These are phyloP conservation scores for Cephus runcator DNA, from an alignment of 2,888 invertebrate species.

Conservation along the genomic window DNA sequence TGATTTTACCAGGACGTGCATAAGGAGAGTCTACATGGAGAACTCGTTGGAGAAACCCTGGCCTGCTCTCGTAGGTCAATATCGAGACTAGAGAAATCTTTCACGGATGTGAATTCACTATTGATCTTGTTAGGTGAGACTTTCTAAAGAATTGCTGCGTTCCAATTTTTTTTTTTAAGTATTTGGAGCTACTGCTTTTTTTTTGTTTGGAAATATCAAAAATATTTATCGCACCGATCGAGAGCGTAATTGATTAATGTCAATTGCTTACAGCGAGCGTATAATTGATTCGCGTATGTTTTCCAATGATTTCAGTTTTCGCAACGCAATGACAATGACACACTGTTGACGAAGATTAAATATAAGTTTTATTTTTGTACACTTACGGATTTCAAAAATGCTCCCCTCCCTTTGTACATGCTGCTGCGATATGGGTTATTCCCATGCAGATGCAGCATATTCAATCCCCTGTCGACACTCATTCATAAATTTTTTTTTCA, in stretches of 20 bases:
- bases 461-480: constrained; percentile 45
- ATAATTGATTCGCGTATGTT: background rate
- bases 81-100: background rate
- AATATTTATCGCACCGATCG: background rate
- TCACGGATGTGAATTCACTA: background rate
- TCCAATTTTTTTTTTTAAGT: background rate
- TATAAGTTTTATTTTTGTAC: background rate
- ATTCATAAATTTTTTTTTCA: constrained; percentile 34
- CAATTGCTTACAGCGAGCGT: background rate
- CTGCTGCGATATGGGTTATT: constrained; percentile 20
- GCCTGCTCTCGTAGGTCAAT: background rate
- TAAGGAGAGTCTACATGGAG: background rate
- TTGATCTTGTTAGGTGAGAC: background rate
- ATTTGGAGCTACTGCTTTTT: background rate
- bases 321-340: no score
- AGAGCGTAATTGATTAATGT: background rate
- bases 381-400: constrained; percentile 46
- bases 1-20: background rate
- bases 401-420: constrained; percentile 33
- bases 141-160: background rate
- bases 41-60: background rate
- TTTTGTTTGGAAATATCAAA: background rate
- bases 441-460: constrained; percentile 44
- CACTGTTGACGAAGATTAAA: background rate
- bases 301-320: no score